A percentile compares a stretch with the other conserved stretches of the same genome.
Conservation (phyloP, 2,888 invertebrate genomes). For the Rotaria socialis region DNA sequence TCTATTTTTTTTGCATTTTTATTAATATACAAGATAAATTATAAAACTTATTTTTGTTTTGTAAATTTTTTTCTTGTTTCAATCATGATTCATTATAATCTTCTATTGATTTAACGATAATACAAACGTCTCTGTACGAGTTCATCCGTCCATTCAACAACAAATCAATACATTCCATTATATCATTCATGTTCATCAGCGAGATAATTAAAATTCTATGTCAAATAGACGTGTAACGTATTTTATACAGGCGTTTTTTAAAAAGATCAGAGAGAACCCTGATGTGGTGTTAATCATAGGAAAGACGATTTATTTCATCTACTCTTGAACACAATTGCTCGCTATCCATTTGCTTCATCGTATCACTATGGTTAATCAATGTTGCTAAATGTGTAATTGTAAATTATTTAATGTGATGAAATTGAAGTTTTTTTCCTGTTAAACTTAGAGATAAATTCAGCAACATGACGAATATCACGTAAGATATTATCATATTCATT, state of each 20-base stretch:
- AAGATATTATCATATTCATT: background rate
- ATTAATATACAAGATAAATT: background rate
- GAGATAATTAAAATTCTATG: background rate
- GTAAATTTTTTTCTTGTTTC: background rate
- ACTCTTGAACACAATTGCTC: too few relatives aligned
- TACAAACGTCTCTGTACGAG: background rate
- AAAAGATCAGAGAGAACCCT: too few relatives aligned
- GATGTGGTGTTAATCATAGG: too few relatives aligned
- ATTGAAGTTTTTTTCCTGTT: background rate
- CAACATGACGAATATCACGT: background rate
- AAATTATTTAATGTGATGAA: background rate
- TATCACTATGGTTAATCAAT: background rate
- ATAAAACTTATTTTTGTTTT: background rate
- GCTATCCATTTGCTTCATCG: too few relatives aligned
- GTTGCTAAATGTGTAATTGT: background rate
- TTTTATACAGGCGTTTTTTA: too few relatives aligned
- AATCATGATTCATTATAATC: too few relatives aligned
- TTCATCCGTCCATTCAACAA: too few relatives aligned
- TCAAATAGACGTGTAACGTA: too few relatives aligned
- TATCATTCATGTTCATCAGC: background rate
- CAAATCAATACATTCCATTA: background rate
- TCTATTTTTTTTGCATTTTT: background rate
- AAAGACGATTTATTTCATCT: too few relatives aligned
- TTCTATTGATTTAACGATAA: background rate
- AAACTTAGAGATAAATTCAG: background rate